phyloP scores from a whole-genome alignment of 2,888 invertebrate genomes.

The Zygogramma bicolorata region DNA sequence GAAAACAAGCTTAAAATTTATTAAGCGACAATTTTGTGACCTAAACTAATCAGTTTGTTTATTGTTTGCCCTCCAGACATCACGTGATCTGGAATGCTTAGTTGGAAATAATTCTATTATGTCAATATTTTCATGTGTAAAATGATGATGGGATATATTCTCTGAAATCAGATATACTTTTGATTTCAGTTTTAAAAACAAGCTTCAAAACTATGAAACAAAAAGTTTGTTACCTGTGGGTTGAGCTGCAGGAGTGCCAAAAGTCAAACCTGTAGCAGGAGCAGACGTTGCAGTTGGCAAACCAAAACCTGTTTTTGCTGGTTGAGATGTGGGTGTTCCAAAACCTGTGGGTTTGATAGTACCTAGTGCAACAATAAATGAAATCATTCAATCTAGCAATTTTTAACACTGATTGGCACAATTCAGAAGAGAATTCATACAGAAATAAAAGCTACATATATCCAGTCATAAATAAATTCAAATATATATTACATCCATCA shows the following conservation, averaged over 20 bases:
- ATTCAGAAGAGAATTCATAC: background rate
- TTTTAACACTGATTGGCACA: too few species aligned
- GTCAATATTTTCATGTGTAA: too few species aligned
- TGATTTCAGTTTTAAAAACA: background rate
- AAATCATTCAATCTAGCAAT: background rate
- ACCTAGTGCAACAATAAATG: background rate
- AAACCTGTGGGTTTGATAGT: slow-evolving; percentile 21
- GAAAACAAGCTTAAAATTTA: too few species aligned
- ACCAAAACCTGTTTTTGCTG: slow-evolving; percentile 40
- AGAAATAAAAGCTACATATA: background rate
- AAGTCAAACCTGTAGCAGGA: slow-evolving; percentile 52
- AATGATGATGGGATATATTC: too few species aligned
- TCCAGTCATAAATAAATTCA: too few species aligned
- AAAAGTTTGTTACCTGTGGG: background rate
- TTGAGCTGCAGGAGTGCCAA: slow-evolving; percentile 52
- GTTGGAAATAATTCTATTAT: too few species aligned
- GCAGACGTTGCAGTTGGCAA: slow-evolving; percentile 48
- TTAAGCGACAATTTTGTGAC: too few species aligned
- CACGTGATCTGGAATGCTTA: too few species aligned
- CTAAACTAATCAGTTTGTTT: too few species aligned
- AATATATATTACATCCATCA: too few species aligned
- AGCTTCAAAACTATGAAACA: background rate
- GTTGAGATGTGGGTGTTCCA: slow-evolving; percentile 29
- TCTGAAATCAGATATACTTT: too few species aligned
- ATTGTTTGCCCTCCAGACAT: too few species aligned